phyloP scores from a whole-genome alignment of 2,888 invertebrate species.

The Globia sparganii region DNA sequence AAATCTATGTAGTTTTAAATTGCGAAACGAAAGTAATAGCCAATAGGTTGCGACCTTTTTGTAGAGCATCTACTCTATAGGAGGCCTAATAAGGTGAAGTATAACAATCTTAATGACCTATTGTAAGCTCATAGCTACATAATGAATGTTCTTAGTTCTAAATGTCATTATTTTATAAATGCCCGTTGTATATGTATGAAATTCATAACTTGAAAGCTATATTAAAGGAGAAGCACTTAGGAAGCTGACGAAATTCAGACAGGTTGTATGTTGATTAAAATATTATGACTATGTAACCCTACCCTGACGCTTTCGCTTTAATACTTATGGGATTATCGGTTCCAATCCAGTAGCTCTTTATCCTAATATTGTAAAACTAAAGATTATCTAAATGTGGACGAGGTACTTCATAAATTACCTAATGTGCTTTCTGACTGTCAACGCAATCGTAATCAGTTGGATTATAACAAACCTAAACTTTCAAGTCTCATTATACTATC shows the following conservation, averaged over 20 bases:
- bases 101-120: conserved; percentile 1
- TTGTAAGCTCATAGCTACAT: background rate
- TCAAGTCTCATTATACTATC: background rate
- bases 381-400: background rate
- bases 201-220: background rate
- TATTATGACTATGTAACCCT: too few species aligned
- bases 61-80: background rate
- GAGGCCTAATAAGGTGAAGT: background rate
- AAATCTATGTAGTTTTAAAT: background rate
- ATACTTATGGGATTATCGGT: background rate
- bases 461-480: background rate
- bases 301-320: too few species aligned
- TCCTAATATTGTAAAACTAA: background rate
- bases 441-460: too few species aligned
- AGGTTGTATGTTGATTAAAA: too few species aligned
- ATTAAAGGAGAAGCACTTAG: background rate
- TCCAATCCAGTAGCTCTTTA: background rate
- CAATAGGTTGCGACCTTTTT: conserved; percentile 7
- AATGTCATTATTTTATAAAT: conserved; percentile 10
- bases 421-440: background rate
- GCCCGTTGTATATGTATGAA: background rate
- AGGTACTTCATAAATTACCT: background rate
- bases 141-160: background rate
- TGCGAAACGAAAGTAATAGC: background rate
- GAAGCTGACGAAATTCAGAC: too few species aligned